These are phyloP conservation scores for Rachycentron canadum DNA, from an alignment of 2,797 vertebrate genomes.

Conservation along the genomic window DNA sequence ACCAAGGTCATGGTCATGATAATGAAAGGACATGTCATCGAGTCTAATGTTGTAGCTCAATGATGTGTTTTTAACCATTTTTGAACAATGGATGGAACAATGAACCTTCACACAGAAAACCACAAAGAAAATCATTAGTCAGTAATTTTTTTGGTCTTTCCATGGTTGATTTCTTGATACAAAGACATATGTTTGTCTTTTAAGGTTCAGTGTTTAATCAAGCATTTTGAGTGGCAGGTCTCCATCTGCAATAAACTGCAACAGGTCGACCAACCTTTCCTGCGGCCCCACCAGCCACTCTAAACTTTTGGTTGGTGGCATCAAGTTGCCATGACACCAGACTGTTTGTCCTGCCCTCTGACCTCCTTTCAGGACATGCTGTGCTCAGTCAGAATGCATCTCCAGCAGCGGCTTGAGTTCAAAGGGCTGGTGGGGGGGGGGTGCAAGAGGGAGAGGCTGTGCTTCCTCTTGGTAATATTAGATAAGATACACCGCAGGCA, in stretches of 20 bases:
- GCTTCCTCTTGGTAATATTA: constrained; percentile 68
- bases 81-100: not conserved
- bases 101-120: not conserved
- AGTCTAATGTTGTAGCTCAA: not conserved
- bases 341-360: constrained; percentile 85
- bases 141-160: not conserved
- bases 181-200: not conserved
- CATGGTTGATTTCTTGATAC: not conserved
- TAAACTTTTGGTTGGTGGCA: constrained; percentile 68
- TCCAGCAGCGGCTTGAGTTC: constrained; percentile 75
- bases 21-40: not conserved
- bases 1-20: not conserved
- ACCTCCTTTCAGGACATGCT: constrained; percentile 80
- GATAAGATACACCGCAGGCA: constrained; percentile 73
- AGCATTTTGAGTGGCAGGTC: not conserved
- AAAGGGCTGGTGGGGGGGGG: constrained; percentile 55
- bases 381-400: constrained; percentile 80
- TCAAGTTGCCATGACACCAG: constrained; percentile 85
- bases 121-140: not conserved
- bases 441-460: constrained; percentile 44
- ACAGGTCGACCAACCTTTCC: constrained; percentile 42
- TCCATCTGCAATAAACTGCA: constrained; percentile 15
- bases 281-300: constrained; percentile 31
- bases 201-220: not conserved
- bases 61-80: not conserved